Base-by-base conservation (phyloP, 2,888 invertebrate species). In the Myopa tessellatipennis region DNA sequence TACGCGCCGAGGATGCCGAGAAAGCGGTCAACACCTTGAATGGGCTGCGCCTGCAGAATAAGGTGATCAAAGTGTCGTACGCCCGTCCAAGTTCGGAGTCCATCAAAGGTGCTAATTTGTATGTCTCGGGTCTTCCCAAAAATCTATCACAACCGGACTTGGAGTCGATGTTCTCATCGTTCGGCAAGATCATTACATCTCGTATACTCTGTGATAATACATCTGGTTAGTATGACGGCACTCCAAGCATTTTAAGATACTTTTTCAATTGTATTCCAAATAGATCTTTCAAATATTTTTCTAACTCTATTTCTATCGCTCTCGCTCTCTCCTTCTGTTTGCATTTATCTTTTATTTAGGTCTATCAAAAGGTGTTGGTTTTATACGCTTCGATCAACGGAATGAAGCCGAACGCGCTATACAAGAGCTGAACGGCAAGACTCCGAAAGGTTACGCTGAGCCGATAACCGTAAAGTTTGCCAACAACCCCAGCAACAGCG, bases 11-110 rank as follows among this genome's bases (percentile, higher is more conserved):
- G 90, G 99, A 99, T 90, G 99, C 99, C 83, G 97, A 98, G 90
- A 98, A 98, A 91, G 99, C 99, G 84, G 98, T 99, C 90, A 95
- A 95, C 90, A 98, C 98, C 82, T 93, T 99, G 87, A 99, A 99
- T 91, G 99, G 99, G 85, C 94, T 99, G 86, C 93, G 99, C 85
- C 93, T 99, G 85, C 99, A 99, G 91, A 99, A 99, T 91, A 99
- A 99, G 93, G 99, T 98, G 80, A 99, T 99, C 89, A 99, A 99
- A 94, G 98, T 98, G 90, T 98, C 98, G 83, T 97, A 96, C 91
- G 98, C 98, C 85, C 93, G 98, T 88, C 98, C 98, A 84, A 97
- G 97, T 91, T 97, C 97, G 91, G 98, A 98, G 91, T 96, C 97
- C 85, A 98, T 98, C 90, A 98, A 98, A 91, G 98, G 98, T 87